Percentiles rank a stretch among this genome's conserved stretches.
Conservation (phyloP, 2,113 vertebrate genomes). For the Gymnorhina tibicen region DNA sequence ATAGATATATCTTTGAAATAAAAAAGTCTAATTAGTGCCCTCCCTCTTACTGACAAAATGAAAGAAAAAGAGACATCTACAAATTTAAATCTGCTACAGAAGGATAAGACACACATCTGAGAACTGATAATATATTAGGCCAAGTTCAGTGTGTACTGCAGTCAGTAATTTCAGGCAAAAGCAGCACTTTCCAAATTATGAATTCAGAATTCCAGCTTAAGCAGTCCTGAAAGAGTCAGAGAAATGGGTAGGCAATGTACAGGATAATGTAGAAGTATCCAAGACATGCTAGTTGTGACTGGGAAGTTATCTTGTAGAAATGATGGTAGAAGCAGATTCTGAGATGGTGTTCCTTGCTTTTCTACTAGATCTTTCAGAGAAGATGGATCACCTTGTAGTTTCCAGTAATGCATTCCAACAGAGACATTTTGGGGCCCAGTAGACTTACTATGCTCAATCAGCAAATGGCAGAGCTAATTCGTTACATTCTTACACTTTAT, state of each 20-base stretch:
- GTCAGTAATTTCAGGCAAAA: not conserved
- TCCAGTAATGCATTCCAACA: not conserved
- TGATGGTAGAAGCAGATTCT: not conserved
- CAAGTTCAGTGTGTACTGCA: not conserved
- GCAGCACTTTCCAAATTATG: not conserved
- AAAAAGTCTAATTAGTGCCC: not conserved
- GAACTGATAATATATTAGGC: not conserved
- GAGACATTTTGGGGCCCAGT: not conserved
- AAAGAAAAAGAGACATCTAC: not conserved
- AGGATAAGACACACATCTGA: not conserved
- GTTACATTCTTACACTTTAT: not conserved
- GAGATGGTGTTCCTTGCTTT: not conserved
- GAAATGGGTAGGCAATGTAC: not conserved
- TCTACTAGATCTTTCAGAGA: not conserved
- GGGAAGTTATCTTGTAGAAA: not conserved
- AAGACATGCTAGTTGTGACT: not conserved
- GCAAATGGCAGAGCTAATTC: not conserved
- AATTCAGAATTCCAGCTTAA: not conserved
- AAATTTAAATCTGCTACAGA: not conserved
- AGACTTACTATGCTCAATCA: not conserved
- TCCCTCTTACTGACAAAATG: not conserved
- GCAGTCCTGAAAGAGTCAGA: not conserved
- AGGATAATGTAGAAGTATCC: not conserved
- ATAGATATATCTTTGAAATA: no score
- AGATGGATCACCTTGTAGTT: not conserved